Percentiles rank a stretch among this genome's conserved stretches.
Conservation (phyloP, 1,140 invertebrate genomes). For the Ostrea edulis region DNA sequence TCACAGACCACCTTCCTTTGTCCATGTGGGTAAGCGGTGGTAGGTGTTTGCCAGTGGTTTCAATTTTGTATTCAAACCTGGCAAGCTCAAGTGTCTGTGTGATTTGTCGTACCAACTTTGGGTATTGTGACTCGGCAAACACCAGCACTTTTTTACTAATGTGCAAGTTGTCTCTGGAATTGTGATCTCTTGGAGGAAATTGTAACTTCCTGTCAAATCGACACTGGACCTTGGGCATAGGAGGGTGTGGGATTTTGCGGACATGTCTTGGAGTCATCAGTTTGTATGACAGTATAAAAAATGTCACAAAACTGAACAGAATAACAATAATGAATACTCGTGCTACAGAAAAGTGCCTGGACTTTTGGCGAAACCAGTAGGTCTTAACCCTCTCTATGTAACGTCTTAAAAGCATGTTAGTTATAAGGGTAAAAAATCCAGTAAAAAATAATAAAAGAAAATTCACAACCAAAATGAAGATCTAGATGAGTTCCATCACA, state of each 20-base stretch:
- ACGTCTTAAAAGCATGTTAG: constrained; percentile 45
- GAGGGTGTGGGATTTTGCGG: constrained; percentile 45
- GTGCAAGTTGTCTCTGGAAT: constrained; percentile 88
- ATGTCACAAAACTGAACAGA: constrained; percentile 48
- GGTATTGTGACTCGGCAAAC: constrained; percentile 97
- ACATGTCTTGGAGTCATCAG: constrained; percentile 41
- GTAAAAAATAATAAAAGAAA: constrained; percentile 30
- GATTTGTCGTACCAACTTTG: constrained; percentile 93
- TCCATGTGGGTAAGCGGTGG: constrained; percentile 96
- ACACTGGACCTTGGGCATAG: constrained; percentile 57
- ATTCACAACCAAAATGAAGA: constrained; percentile 33
- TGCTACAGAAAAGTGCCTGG: constrained; percentile 48
- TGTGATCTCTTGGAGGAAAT: constrained; percentile 82
- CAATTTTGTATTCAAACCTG: constrained; percentile 95
- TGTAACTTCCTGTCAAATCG: constrained; percentile 44
- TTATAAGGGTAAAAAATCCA: background rate
- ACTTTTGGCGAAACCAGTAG: constrained; percentile 24
- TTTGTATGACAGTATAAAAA: constrained; percentile 59
- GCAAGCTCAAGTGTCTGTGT: constrained; percentile 95
- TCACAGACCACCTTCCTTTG: constrained; percentile 94
- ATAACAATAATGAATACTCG: constrained; percentile 52
- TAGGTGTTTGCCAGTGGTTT: constrained; percentile 93
- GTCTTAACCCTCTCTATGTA: constrained; percentile 50
- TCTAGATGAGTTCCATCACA: constrained; percentile 20
- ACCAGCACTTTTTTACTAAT: constrained; percentile 95